phyloP scores from a whole-genome alignment of 2,113 vertebrate species.

The Boulengeromyrus knoepffleri region DNA sequence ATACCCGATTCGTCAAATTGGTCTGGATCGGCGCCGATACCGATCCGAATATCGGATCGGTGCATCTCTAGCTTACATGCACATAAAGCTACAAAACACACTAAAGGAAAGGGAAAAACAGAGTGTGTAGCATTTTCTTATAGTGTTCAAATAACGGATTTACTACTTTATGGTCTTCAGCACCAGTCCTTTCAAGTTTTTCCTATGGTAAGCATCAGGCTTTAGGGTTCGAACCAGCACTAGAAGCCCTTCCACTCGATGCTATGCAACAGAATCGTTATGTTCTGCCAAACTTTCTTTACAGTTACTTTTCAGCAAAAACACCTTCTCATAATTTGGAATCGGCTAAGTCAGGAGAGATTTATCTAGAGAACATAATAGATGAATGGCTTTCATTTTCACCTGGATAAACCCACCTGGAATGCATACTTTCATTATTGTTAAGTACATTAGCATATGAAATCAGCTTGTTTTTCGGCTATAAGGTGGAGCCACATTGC shows the following conservation, averaged over 20 bases:
- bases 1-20: too few species aligned
- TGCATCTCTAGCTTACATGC: not conserved
- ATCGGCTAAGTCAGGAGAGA: not conserved
- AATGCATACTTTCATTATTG: not conserved
- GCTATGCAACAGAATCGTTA: not conserved
- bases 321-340: not conserved
- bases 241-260: not conserved
- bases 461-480: not conserved
- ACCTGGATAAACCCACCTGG: not conserved
- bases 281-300: not conserved
- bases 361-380: not conserved
- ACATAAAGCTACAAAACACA: not conserved
- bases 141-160: not conserved
- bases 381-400: not conserved
- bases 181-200: not conserved
- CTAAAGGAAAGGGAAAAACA: not conserved
- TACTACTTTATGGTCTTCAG: not conserved
- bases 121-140: not conserved
- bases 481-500: not conserved
- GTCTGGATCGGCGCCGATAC: too few species aligned
- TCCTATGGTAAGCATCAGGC: not conserved
- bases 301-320: not conserved
- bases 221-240: not conserved
- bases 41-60: too few species aligned
- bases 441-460: not conserved